Conservation (phyloP, 2,888 invertebrate species). For the Phragmatobia fuliginosa region DNA sequence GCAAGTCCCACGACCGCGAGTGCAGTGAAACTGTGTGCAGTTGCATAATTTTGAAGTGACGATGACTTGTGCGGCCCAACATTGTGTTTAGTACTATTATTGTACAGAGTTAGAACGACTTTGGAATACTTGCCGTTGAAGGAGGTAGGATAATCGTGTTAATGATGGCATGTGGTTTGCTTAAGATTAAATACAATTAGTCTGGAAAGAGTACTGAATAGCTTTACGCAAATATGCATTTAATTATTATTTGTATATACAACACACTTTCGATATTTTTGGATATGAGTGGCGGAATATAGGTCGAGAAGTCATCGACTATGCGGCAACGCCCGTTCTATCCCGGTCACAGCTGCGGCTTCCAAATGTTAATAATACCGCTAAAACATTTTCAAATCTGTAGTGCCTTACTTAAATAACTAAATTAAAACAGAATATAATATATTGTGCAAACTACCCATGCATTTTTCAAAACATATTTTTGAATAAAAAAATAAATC, state of each 20-base stretch:
- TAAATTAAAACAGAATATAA: neutral
- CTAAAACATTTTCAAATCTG: constrained; percentile 16
- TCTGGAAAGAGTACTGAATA: neutral
- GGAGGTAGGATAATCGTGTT: constrained; percentile 33
- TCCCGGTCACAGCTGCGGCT: constrained; percentile 81
- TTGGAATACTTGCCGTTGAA: constrained; percentile 4
- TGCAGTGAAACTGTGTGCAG: constrained; percentile 61
- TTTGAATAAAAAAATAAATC: no score
- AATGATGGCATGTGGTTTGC: neutral
- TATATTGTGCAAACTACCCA: neutral
- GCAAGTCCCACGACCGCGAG: constrained; percentile 57
- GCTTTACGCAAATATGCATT: constrained; percentile 18
- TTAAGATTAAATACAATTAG: neutral
- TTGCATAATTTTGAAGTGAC: constrained; percentile 66
- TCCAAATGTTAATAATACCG: constrained; percentile 64
- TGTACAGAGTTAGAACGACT: neutral
- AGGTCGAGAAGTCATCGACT: constrained; percentile 76
- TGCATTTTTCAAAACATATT: neutral
- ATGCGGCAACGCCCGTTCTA: constrained; percentile 80
- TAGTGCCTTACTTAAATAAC: neutral
- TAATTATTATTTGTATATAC: constrained; percentile 52
- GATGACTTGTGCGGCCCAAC: constrained; percentile 53
- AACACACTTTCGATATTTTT: constrained; percentile 79
- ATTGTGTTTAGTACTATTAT: constrained; percentile 37
- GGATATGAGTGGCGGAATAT: constrained; percentile 82